Conservation (phyloP, 2,797 vertebrate species). For the Sebastes reedi region DNA sequence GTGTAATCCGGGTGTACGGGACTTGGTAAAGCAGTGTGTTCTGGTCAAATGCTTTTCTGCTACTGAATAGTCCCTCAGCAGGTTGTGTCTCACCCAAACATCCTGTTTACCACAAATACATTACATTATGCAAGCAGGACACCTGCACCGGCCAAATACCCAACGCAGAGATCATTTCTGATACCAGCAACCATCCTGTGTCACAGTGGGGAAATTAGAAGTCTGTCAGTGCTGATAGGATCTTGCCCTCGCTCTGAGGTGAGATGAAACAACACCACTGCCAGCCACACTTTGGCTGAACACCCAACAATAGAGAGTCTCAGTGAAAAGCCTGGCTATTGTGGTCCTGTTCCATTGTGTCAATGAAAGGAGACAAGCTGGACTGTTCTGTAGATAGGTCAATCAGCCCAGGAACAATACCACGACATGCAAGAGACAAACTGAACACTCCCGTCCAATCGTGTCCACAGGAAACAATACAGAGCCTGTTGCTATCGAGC, state of each 20-base stretch:
- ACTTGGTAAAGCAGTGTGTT: background rate
- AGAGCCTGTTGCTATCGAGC: conserved; percentile 3
- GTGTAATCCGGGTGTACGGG: background rate
- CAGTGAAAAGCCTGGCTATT: conserved; percentile 28
- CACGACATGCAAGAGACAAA: conserved; percentile 2
- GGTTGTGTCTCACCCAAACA: background rate
- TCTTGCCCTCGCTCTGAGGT: conserved; percentile 35
- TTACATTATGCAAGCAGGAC: background rate
- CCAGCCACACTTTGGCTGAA: conserved; percentile 22
- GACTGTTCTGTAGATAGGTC: conserved; percentile 30
- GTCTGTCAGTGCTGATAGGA: conserved; percentile 41
- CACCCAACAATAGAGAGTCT: conserved; percentile 37
- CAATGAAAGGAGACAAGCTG: conserved; percentile 29
- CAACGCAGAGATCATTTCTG: conserved; percentile 2
- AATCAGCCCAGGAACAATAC: conserved; percentile 28
- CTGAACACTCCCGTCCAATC: conserved; percentile 4
- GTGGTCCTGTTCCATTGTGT: conserved; percentile 8
- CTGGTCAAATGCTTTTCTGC: background rate
- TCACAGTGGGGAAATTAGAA: conserved; percentile 17
- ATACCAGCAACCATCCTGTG: background rate
- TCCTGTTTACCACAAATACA: background rate
- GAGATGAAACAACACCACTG: conserved; percentile 38
- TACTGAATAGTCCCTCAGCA: background rate
- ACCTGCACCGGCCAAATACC: background rate
- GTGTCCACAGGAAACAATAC: conserved; percentile 11